A percentile compares a stretch with the other conserved stretches of the same genome.
Conservation (phyloP, 2,797 vertebrate genomes). For the Hapalemur alaotrensis region DNA sequence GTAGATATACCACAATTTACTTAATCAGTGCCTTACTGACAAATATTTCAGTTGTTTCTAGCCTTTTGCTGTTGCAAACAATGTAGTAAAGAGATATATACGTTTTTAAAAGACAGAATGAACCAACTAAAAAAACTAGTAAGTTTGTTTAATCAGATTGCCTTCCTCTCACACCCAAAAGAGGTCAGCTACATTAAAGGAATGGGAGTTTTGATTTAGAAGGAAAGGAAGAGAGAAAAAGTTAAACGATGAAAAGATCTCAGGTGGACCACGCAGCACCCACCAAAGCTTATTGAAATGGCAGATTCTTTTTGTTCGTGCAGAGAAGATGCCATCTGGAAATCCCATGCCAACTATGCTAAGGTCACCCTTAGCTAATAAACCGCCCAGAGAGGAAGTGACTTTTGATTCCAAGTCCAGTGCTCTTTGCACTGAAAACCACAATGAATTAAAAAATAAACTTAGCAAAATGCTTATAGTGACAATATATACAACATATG, state of each 20-base stretch:
- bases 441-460: constrained; percentile 45
- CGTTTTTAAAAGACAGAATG: not conserved
- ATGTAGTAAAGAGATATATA: not conserved
- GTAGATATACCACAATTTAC: not conserved
- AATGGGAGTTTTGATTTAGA: not conserved
- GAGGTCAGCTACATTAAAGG: not conserved
- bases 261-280: not conserved
- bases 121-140: not conserved
- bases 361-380: constrained; percentile 47
- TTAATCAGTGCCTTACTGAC: not conserved
- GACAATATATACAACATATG: not conserved
- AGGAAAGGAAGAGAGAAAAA: not conserved
- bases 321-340: constrained; percentile 26
- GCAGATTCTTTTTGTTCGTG: constrained; percentile 18
- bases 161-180: not conserved
- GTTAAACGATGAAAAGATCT: not conserved
- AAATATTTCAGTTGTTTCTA: not conserved
- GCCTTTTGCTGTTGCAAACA: constrained; percentile 1
- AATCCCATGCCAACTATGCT: constrained; percentile 30
- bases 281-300: constrained; percentile 16
- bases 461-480: not conserved
- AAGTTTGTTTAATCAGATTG: not conserved
- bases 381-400: constrained; percentile 49
- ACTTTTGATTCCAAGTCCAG: constrained; percentile 48
- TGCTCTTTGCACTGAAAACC: constrained; percentile 40